Evolutionary conservation across 2,888 invertebrate species (phyloP).

Genomic region (Tortrix viridana): DNA sequence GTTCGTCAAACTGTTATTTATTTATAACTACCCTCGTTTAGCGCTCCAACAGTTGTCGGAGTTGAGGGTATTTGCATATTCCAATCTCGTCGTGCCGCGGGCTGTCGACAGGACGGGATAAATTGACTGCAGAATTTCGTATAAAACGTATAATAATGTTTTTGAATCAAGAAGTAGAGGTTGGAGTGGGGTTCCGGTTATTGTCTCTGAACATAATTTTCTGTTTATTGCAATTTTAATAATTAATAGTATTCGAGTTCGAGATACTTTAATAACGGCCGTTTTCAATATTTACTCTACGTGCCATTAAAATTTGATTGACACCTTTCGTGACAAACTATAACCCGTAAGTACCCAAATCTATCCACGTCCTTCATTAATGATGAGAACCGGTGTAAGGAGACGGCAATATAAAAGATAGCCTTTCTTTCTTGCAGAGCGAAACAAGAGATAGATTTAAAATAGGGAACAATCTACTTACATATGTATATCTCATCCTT

Average conservation of each 20-base stretch:
- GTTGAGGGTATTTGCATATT: conserved; percentile 82
- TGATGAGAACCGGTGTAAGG: too few species aligned
- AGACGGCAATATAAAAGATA: too few species aligned
- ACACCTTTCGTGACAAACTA: too few species aligned
- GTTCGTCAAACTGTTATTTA: conserved; percentile 27
- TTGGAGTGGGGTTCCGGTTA: not conserved
- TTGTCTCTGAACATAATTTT: not conserved
- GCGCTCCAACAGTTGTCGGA: conserved; percentile 75
- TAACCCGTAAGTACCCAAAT: too few species aligned
- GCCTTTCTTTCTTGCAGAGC: too few species aligned
- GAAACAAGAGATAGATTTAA: not conserved
- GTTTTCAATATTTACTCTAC: too few species aligned
- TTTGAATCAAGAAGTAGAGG: conserved; percentile 4
- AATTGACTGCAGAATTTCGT: conserved; percentile 30
- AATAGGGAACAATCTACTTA: not conserved
- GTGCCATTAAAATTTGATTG: too few species aligned
- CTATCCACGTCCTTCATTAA: too few species aligned
- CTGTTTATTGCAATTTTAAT: not conserved
- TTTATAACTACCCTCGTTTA: conserved; percentile 40
- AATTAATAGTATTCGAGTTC: too few species aligned
- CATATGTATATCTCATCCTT: not conserved
- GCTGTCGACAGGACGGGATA: conserved; percentile 42
- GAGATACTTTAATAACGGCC: too few species aligned
- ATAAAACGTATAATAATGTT: conserved; percentile 29
- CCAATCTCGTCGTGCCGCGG: conserved; percentile 72